A percentile compares a stretch with the other conserved stretches of the same genome.
These are phyloP conservation scores for Pyrrhosoma nymphula DNA, from an alignment of 2,888 invertebrate genomes.

Conservation along the genomic window DNA sequence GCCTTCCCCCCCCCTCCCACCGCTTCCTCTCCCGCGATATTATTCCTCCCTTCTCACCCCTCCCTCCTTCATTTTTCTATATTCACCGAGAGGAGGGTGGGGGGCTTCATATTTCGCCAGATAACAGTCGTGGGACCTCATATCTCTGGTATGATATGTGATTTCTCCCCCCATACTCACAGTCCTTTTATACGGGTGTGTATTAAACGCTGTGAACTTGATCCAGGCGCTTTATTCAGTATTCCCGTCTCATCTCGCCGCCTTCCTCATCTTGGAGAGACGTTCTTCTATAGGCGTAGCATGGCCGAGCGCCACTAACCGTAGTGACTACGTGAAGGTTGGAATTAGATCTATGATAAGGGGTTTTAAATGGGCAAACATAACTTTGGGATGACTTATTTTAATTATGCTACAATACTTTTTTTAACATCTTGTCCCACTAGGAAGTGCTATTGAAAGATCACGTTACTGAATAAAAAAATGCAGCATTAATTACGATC, in stretches of 20 bases:
- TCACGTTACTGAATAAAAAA: too few species aligned
- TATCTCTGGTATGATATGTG: conserved; percentile 32
- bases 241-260: not conserved
- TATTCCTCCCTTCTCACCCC: not conserved
- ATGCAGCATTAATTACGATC: too few species aligned
- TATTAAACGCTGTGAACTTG: not conserved
- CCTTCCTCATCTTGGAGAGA: not conserved
- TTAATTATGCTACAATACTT: too few species aligned
- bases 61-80: not conserved
- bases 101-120: conserved; percentile 33
- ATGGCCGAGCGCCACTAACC: too few species aligned
- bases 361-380: too few species aligned
- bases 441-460: too few species aligned
- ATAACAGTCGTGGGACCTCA: conserved; percentile 48
- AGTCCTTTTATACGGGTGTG: not conserved
- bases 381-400: too few species aligned
- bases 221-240: not conserved
- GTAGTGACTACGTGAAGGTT: too few species aligned
- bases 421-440: too few species aligned
- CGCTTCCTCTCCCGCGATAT: not conserved
- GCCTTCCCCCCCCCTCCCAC: conserved; percentile 17
- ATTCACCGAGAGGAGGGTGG: not conserved
- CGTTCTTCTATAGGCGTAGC: too few species aligned
- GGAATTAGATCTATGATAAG: too few species aligned
- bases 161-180: not conserved